Evolutionary conservation across 2,888 invertebrate species (phyloP).

Genomic region (Ophraella communa): DNA sequence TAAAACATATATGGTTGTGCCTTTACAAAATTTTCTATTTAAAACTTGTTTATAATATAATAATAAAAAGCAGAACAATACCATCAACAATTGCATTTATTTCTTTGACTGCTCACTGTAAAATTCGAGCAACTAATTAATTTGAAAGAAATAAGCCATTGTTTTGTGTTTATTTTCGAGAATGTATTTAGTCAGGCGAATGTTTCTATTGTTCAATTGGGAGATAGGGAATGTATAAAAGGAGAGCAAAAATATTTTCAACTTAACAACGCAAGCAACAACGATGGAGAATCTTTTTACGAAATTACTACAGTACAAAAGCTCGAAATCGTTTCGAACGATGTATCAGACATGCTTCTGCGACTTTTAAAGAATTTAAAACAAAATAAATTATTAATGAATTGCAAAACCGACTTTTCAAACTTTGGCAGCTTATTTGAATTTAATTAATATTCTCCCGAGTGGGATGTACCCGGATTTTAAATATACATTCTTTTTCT

Average conservation of each 20-base stretch:
- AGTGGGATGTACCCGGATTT: not conserved
- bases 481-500: not conserved
- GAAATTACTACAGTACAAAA: constrained; percentile 25
- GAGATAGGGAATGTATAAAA: constrained; percentile 15
- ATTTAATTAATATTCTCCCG: not conserved
- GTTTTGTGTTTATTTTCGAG: constrained; percentile 30
- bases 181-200: constrained; percentile 28
- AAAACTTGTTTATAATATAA: not conserved
- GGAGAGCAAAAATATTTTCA: constrained; percentile 24
- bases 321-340: constrained; percentile 10
- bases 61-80: not conserved
- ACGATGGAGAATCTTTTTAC: constrained; percentile 22
- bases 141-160: constrained; percentile 30
- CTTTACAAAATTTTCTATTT: not conserved
- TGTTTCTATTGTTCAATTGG: constrained; percentile 26
- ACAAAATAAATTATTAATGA: constrained; percentile 16
- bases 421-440: constrained; percentile 10
- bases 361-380: constrained; percentile 17
- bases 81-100: constrained; percentile 31
- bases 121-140: constrained; percentile 26
- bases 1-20: no score
- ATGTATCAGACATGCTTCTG: constrained; percentile 21
- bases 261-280: constrained; percentile 19
- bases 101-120: constrained; percentile 31
- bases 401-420: constrained; percentile 5